phyloP scores from a whole-genome alignment of 2,797 vertebrate species.

The Schizothorax lantsangensis region DNA sequence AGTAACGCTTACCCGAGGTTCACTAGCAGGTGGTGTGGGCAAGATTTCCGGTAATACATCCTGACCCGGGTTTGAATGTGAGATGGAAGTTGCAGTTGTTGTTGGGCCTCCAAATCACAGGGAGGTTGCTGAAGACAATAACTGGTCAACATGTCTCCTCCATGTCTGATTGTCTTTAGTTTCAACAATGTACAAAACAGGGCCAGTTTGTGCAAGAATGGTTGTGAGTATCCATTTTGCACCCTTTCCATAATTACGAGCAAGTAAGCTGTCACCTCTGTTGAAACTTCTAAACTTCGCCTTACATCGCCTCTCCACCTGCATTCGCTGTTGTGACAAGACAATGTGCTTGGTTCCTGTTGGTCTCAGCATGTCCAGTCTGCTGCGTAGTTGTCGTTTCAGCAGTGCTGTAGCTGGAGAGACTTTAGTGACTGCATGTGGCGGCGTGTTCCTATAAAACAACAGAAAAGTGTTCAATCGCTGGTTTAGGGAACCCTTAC shows the following conservation, averaged over 20 bases:
- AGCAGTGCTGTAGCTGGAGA: background rate
- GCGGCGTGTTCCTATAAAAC: background rate
- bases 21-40: background rate
- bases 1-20: background rate
- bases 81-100: background rate
- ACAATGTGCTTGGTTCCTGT: constrained; percentile 6
- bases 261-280: constrained; percentile 22
- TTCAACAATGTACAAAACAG: constrained; percentile 38
- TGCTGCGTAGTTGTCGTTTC: no score
- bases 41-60: background rate
- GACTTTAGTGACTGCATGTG: background rate
- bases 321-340: constrained; percentile 3
- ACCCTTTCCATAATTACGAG: constrained; percentile 24
- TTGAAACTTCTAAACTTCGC: constrained; percentile 13
- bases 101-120: background rate
- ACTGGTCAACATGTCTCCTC: constrained; percentile 20
- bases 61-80: background rate
- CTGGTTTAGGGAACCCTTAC: background rate
- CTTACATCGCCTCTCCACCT: constrained; percentile 24
- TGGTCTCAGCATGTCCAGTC: background rate
- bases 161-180: constrained; percentile 34
- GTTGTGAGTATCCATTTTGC: background rate
- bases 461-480: background rate
- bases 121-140: background rate
- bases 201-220: constrained; percentile 37